A percentile compares a stretch with the other conserved stretches of the same genome.
Conservation (phyloP, 92 coral and sea anemone species). For the Epizoanthus scotinus region DNA sequence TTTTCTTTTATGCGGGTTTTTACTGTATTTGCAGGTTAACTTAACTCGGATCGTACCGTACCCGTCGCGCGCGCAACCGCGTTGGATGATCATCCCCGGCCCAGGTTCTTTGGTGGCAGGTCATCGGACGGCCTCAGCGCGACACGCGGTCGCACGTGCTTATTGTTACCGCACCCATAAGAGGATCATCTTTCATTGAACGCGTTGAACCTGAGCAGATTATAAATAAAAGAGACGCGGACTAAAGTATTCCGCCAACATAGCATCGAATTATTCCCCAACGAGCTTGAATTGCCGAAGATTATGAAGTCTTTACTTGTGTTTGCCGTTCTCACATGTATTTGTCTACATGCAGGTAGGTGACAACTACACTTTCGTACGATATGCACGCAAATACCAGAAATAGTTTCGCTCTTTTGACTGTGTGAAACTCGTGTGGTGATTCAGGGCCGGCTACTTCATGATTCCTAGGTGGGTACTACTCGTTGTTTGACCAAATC, state of each 20-base stretch:
- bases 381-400: too few relatives aligned
- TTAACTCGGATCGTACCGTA: too few relatives aligned
- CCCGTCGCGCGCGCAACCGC: too few relatives aligned
- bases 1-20: too few relatives aligned
- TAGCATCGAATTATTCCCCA: not conserved
- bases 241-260: not conserved
- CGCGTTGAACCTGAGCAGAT: not conserved
- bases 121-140: not conserved
- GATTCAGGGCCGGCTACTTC: too few relatives aligned
- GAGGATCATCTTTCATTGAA: constrained; percentile 24
- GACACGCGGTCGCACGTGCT: constrained; percentile 32
- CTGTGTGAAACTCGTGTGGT: too few relatives aligned
- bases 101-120: not conserved
- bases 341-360: not conserved
- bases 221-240: constrained; percentile 35
- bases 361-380: not conserved
- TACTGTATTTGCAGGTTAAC: too few relatives aligned
- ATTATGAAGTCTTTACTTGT: not conserved
- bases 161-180: constrained; percentile 22
- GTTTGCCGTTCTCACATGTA: not conserved
- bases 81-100: not conserved
- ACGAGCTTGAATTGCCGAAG: not conserved
- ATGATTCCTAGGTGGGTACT: too few relatives aligned
- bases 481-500: too few relatives aligned
- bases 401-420: too few relatives aligned